A percentile compares a stretch with the other conserved stretches of the same genome.
phyloP scores from a whole-genome alignment of 1,140 invertebrate species.

The Drosophila asahinai region DNA sequence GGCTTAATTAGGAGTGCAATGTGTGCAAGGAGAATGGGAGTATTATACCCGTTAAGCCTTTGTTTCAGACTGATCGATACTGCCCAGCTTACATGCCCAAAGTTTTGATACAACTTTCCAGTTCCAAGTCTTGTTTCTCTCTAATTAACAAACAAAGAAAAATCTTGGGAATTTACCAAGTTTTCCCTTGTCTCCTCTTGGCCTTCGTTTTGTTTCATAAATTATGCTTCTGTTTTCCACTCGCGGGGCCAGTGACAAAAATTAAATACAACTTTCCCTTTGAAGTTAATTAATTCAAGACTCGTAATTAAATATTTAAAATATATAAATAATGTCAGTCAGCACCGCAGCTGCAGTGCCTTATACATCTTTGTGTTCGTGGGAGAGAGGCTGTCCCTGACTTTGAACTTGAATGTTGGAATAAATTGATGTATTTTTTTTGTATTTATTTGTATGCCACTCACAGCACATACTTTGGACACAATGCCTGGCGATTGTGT shows the following conservation, averaged over 20 bases:
- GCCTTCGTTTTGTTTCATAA: background rate
- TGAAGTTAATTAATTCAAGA: conserved; percentile 11
- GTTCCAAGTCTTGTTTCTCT: background rate
- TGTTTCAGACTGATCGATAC: background rate
- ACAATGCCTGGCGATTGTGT: conserved; percentile 47
- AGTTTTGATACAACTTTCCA: background rate
- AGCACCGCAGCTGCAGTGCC: conserved; percentile 3
- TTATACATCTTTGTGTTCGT: conserved; percentile 18
- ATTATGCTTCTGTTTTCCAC: conserved; percentile 2
- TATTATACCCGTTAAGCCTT: background rate
- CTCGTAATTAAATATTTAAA: conserved; percentile 21
- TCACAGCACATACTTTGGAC: conserved; percentile 15
- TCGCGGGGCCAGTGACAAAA: background rate
- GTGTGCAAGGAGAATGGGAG: background rate
- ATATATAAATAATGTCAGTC: background rate
- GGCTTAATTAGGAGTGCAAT: conserved; percentile 9
- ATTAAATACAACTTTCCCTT: conserved; percentile 19
- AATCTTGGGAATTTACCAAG: background rate
- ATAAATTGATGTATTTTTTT: conserved; percentile 42
- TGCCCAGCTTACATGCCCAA: background rate
- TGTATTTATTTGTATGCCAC: conserved; percentile 32
- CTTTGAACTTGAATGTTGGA: conserved; percentile 65
- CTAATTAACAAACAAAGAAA: conserved; percentile 26
- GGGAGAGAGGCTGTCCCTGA: conserved; percentile 53
- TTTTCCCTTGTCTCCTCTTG: background rate